A percentile compares a stretch with the other conserved stretches of the same genome.
phyloP scores from a whole-genome alignment of 2,797 vertebrate species.

The Acipenser oxyrinchus region DNA sequence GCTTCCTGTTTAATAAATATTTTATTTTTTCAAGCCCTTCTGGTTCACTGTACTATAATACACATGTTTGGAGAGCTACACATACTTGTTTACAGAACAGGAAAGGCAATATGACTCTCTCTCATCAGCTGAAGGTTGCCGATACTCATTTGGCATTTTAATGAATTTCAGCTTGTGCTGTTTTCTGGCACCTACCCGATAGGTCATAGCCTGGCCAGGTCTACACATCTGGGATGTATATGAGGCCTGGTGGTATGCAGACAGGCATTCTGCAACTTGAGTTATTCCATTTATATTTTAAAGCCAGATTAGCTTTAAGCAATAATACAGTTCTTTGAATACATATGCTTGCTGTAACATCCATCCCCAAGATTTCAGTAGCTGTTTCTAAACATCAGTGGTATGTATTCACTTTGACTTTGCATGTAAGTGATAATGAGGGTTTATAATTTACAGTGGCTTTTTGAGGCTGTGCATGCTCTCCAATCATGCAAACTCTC shows the following conservation, averaged over 20 bases:
- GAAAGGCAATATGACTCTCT: conserved; percentile 41
- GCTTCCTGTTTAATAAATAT: too few species aligned
- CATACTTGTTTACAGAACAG: conserved; percentile 42
- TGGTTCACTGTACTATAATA: background rate
- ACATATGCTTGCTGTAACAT: too few species aligned
- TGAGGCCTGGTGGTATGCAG: conserved; percentile 50
- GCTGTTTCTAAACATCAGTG: too few species aligned
- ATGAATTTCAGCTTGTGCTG: conserved; percentile 44
- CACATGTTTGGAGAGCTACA: conserved; percentile 39
- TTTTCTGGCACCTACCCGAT: conserved; percentile 48
- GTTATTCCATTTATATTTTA: too few species aligned
- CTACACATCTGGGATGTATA: conserved; percentile 52
- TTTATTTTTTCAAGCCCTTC: too few species aligned
- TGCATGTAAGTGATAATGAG: background rate
- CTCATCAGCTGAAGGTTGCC: conserved; percentile 47
- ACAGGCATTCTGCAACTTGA: conserved; percentile 49
- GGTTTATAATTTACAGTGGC: conserved; percentile 5
- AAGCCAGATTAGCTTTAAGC: too few species aligned
- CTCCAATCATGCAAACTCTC: conserved; percentile 4
- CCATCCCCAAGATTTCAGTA: too few species aligned
- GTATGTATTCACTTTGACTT: too few species aligned
- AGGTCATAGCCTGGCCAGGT: conserved; percentile 43
- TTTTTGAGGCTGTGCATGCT: background rate
- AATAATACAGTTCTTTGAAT: too few species aligned
- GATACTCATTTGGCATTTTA: conserved; percentile 46